phyloP scores from a whole-genome alignment of 1,140 invertebrate genomes.

The Anagrus nilaparvatae region DNA sequence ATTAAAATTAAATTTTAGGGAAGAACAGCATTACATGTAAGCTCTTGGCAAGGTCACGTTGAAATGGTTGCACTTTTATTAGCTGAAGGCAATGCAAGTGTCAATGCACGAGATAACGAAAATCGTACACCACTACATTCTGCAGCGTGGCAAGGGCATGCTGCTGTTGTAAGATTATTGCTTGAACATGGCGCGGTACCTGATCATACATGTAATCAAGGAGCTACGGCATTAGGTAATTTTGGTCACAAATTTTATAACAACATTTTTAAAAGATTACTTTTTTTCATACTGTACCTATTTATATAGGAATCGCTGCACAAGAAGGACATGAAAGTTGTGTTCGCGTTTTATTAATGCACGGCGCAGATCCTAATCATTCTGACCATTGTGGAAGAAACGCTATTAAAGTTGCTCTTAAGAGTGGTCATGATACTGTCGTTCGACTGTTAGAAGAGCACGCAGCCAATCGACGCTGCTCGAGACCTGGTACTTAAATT shows the following conservation, averaged over 20 bases:
- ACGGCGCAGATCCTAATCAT: slow-evolving; percentile 84
- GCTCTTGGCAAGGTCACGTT: slow-evolving; percentile 84
- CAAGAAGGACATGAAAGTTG: slow-evolving; percentile 89
- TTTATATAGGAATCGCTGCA: slow-evolving; percentile 57
- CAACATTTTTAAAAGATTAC: neutral
- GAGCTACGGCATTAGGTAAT: slow-evolving; percentile 77
- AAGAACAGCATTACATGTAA: slow-evolving; percentile 83
- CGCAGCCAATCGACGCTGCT: slow-evolving; percentile 37
- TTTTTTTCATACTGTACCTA: slow-evolving; percentile 7
- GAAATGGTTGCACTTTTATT: slow-evolving; percentile 84
- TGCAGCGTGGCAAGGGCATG: slow-evolving; percentile 91
- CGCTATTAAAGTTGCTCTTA: slow-evolving; percentile 64
- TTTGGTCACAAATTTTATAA: neutral
- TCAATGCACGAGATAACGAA: slow-evolving; percentile 85
- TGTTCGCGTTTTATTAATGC: slow-evolving; percentile 73
- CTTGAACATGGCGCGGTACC: slow-evolving; percentile 68
- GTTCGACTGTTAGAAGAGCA: slow-evolving; percentile 56
- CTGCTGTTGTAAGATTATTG: slow-evolving; percentile 70
- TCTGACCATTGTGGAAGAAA: slow-evolving; percentile 84
- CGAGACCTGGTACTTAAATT: slow-evolving; percentile 31
- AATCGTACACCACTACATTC: slow-evolving; percentile 83
- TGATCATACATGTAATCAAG: slow-evolving; percentile 87
- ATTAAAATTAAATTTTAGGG: slow-evolving; percentile 55
- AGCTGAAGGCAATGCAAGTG: slow-evolving; percentile 63
- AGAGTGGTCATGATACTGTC: slow-evolving; percentile 65